These are phyloP conservation scores for Trissonchulus latispiculum DNA, from an alignment of 2,888 invertebrate species.

Conservation along the genomic window DNA sequence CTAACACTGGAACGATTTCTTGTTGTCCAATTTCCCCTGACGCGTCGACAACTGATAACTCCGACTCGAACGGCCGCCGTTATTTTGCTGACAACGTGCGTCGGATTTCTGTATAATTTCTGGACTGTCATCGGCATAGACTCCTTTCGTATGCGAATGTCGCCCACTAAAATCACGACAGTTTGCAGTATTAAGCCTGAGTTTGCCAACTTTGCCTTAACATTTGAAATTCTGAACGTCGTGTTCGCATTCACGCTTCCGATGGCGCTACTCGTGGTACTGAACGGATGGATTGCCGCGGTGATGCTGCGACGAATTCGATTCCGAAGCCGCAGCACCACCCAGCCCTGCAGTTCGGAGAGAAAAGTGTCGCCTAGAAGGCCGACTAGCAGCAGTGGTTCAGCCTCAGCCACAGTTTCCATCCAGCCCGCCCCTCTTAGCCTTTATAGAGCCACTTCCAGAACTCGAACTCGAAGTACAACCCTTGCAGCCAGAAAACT, in stretches of 20 bases:
- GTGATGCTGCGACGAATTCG: background rate
- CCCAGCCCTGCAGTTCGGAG: background rate
- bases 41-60: background rate
- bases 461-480: background rate
- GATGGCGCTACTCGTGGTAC: background rate
- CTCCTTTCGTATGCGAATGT: background rate
- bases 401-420: background rate
- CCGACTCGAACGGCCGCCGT: background rate
- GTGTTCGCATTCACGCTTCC: background rate
- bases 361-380: too few relatives aligned
- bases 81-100: background rate
- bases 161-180: background rate
- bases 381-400: background rate
- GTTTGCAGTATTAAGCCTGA: background rate
- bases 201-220: background rate
- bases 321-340: background rate
- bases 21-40: background rate
- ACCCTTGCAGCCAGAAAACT: background rate
- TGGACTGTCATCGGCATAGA: background rate
- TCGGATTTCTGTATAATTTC: background rate
- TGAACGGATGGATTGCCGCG: background rate
- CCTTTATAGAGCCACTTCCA: background rate
- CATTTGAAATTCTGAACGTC: background rate
- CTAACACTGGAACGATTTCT: background rate
- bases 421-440: background rate